A percentile compares a stretch with the other conserved stretches of the same genome.
Evolutionary conservation across 2,797 vertebrate species (phyloP).

Genomic region (Cirrhinus mrigala): DNA sequence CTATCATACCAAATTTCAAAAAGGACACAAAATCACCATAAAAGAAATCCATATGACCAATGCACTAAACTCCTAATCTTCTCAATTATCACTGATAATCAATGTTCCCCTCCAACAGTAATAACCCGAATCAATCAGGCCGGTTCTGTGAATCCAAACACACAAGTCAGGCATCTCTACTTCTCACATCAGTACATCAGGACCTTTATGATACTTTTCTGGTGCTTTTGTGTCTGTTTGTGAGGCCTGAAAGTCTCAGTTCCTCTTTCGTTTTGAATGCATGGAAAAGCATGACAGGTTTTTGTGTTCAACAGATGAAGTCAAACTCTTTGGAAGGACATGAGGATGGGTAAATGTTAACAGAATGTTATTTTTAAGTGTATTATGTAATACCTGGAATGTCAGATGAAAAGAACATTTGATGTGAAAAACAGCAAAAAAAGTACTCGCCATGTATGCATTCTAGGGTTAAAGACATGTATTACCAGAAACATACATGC

Average conservation of each 20-base stretch:
- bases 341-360: background rate
- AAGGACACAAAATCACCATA: background rate
- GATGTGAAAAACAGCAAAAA: background rate
- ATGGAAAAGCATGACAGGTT: background rate
- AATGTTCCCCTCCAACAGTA: background rate
- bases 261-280: background rate
- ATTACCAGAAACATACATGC: conserved; percentile 1
- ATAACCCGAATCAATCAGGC: background rate
- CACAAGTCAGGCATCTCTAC: background rate
- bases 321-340: background rate
- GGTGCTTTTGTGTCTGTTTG: background rate
- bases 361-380: background rate
- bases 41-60: background rate
- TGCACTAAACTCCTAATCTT: background rate
- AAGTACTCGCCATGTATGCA: background rate
- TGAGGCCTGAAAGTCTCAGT: background rate
- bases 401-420: background rate
- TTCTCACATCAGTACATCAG: background rate
- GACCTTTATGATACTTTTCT: background rate
- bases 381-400: background rate
- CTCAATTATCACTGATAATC: background rate
- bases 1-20: background rate
- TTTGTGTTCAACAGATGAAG: background rate
- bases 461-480: conserved; percentile 20
- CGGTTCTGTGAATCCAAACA: background rate